Evolutionary conservation across 2,113 vertebrate species (phyloP).

Genomic region (Dunckerocampus dactyliophorus): DNA sequence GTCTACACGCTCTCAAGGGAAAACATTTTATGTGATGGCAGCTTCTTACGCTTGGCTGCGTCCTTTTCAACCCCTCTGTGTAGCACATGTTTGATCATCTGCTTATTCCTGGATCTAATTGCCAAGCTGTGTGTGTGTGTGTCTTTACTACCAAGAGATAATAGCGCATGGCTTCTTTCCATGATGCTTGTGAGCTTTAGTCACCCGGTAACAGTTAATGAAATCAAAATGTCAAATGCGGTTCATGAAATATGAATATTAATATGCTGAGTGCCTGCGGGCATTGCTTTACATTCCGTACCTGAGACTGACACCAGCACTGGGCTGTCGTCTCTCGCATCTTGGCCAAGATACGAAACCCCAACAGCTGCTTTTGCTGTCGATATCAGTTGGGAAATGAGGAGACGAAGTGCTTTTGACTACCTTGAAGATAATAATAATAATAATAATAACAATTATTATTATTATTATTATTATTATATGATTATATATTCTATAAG

Average conservation of each 20-base stretch:
- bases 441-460: too few relatives aligned
- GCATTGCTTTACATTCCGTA: background rate
- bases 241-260: background rate
- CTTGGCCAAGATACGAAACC: too few relatives aligned
- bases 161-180: background rate
- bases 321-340: background rate
- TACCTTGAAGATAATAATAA: too few relatives aligned
- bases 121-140: slow-evolving; percentile 7
- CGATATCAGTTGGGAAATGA: too few relatives aligned
- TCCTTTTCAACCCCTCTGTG: background rate
- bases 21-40: slow-evolving; percentile 1
- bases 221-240: slow-evolving; percentile 9
- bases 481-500: too few relatives aligned
- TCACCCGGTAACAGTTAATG: slow-evolving; percentile 4
- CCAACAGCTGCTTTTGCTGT: too few relatives aligned
- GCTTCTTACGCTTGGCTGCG: slow-evolving; percentile 1
- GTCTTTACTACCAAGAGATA: slow-evolving; percentile 4
- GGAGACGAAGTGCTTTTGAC: too few relatives aligned
- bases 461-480: too few relatives aligned
- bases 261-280: too few relatives aligned
- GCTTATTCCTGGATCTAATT: slow-evolving; percentile 2
- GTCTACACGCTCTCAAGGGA: slow-evolving; percentile 1
- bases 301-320: background rate
- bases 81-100: background rate
- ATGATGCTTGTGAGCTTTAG: slow-evolving; percentile 8